Evolutionary conservation across 2,888 invertebrate genomes (phyloP), one percentile per base, ranked within the genome.

Genomic region (Napeogenes sylphis): DNA sequence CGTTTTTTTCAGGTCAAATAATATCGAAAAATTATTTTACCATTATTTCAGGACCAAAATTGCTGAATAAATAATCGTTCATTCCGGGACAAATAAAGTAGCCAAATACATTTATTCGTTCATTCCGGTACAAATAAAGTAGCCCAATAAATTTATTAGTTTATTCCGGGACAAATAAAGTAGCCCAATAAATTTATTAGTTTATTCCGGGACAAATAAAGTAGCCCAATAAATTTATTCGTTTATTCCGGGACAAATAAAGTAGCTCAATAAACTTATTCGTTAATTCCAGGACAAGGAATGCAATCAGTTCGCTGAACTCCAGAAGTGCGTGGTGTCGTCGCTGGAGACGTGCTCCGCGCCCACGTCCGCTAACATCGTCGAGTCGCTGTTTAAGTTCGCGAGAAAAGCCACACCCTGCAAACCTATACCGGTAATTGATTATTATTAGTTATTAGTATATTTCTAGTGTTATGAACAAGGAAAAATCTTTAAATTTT

Each of bases 351-450:
- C 84, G 5, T 96, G 96, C 75, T 77, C 85, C 0, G 93, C 95
- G 68, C 94, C 95, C 4, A 96, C 96, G 0, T 94, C 96, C 0
- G 95, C 95, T 14, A 96, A 96, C 79, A 93, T 96, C 58, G 92
- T 94, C 0, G 95, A 95, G 64, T 93, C 96, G 0, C 90, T 96
- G 64, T 95, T 96, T 78, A 94, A 93, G 67, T 95, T 93, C 75
- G 90, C 95, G 10, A 92, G 92, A 69, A 93, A 92, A 76, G 92
- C 92, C 58, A 94, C 94, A 30, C 94, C 94, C 0, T 96, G 95
- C 78, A 78, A 75, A 64, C 72, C 77, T 3, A 72, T 77, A 21
- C 61, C 68, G 4, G 74, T 74, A 56, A 42, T 10, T 42, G 10
- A 10, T 12, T 42, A 42, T 42, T 42, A 42, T 12, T 42, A 10